phyloP scores from a whole-genome alignment of 2,888 invertebrate species.

The Ernsta delagoae region DNA sequence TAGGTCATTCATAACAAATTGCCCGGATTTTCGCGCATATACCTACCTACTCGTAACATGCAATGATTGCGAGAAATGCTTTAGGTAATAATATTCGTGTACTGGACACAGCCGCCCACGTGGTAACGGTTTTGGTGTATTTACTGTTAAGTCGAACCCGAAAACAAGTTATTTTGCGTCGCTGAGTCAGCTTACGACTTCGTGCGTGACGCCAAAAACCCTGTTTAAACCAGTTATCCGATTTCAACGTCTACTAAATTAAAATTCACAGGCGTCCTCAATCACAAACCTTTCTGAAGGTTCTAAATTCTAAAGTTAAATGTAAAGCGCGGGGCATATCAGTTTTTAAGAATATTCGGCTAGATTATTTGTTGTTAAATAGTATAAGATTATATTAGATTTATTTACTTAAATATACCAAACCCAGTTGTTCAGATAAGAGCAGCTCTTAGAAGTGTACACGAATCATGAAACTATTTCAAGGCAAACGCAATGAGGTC shows the following conservation, averaged over 20 bases:
- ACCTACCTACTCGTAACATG: neutral
- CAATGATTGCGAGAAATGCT: conserved; percentile 2
- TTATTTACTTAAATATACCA: conserved; percentile 31
- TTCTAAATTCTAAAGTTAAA: no score
- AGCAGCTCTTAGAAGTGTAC: conserved; percentile 49
- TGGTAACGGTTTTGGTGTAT: conserved; percentile 69
- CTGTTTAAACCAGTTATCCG: conserved; percentile 49
- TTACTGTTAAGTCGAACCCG: conserved; percentile 70
- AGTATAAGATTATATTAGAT: neutral
- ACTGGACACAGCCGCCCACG: conserved; percentile 64
- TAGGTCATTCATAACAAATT: conserved; percentile 20
- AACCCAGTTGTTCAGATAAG: conserved; percentile 64
- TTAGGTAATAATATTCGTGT: conserved; percentile 49
- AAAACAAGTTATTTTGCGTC: conserved; percentile 73
- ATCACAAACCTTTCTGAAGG: neutral
- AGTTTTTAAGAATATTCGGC: no score
- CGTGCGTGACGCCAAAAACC: conserved; percentile 53
- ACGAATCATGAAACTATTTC: conserved; percentile 81
- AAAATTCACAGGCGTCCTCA: conserved; percentile 30
- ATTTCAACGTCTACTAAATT: conserved; percentile 43
- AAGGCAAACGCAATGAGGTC: conserved; percentile 80
- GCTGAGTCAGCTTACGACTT: conserved; percentile 59
- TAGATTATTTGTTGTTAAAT: no score
- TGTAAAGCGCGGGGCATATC: no score
- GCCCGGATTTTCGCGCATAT: neutral